Base-by-base conservation (phyloP, 2,113 vertebrate species). In the Todiramphus saurophagus region DNA sequence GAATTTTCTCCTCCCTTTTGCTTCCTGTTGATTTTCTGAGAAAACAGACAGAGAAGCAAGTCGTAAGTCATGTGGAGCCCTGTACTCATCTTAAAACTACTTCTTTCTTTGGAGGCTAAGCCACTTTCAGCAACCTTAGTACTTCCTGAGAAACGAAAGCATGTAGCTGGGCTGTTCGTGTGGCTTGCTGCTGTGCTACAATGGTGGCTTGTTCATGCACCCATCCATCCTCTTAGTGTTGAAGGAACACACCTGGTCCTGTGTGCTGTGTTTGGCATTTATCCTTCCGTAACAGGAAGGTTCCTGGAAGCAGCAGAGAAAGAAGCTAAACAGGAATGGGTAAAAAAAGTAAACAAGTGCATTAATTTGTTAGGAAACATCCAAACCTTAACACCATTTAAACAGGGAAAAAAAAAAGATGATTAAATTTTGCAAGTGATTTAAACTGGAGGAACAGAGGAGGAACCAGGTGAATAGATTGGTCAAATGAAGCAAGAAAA, bases 171-270 rank as follows among this genome's bases (percentile, higher is more conserved):
- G 58, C 37, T 91, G 13, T 10, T 63, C 39, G 43, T 43, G 89
- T 31, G 75, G 58, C 59, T 86, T 48, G 59, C 50, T 93, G 77
- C 63, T 87, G 58, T 72, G 58, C 72, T 77, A 39, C 39, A 44
- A 5, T 19, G 66, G 41, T 83, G 74, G 86, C 46, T 92, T 72
- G 43, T 80, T 89, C 63, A 8, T 70, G 39, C 1, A 17, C 51
- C 75, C 43, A 56, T 72, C 74, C 84, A 55, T 55, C 46, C 66
- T 51, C 64, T 59, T 24, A 10, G 74, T 48, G 84, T 31, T 87
- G 77, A 93, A 95, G 87, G 87, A 74, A 82, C 74, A 63, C 66
- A n/a, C 78, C 64, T 89, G 90, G 41, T 94, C 60, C 91, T 67
- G 43, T 63, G 76, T 77, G 21, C 28, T 44, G 33, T 15, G 63